Evolutionary conservation across 2,888 invertebrate species (phyloP).

Genomic region (Kryphioiulus occultus): DNA sequence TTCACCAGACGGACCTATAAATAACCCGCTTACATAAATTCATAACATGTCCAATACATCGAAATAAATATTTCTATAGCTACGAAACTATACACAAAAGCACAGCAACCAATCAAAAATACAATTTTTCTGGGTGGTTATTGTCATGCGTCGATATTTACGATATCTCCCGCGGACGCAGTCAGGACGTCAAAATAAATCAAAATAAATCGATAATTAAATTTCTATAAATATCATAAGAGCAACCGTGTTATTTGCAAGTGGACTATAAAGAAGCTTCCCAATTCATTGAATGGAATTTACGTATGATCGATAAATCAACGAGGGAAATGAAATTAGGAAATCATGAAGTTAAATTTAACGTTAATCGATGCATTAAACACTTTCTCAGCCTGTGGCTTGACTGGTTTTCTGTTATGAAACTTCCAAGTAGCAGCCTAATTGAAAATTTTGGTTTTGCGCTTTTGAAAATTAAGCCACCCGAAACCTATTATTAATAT

Average conservation of each 20-base stretch:
- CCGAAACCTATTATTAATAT: not conserved
- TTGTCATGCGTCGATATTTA: not conserved
- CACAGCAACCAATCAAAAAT: not conserved
- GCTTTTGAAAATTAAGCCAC: not conserved
- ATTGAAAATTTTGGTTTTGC: not conserved
- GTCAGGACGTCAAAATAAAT: not conserved
- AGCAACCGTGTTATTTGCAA: not conserved
- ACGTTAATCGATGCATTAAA: conserved; percentile 8
- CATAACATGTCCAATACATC: not conserved
- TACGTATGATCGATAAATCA: not conserved
- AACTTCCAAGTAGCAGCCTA: not conserved
- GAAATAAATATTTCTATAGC: not conserved
- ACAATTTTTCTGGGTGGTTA: not conserved
- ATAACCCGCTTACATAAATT: not conserved
- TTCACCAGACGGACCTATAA: not conserved
- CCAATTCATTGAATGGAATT: not conserved
- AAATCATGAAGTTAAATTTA: not conserved
- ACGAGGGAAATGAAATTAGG: not conserved
- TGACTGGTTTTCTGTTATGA: not conserved
- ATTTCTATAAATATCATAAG: not conserved
- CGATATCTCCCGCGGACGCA: not conserved
- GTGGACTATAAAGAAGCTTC: not conserved
- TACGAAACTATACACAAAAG: not conserved
- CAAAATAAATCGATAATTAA: not conserved
- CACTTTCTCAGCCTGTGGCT: not conserved